phyloP scores from a whole-genome alignment of 2,888 invertebrate species.

The Cheilosia impressa region DNA sequence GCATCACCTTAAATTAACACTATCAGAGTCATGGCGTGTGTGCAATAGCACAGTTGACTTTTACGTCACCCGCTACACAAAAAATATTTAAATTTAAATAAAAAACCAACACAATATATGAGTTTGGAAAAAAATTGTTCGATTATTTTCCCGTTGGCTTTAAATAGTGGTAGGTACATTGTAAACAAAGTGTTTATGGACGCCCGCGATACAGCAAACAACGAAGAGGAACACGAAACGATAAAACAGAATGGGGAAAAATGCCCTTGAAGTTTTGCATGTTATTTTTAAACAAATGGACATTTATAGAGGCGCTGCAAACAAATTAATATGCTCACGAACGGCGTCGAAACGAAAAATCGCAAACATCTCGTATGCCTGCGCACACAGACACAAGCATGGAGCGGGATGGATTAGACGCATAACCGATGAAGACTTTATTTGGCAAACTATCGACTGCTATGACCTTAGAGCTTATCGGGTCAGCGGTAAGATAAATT shows the following conservation, averaged over 20 bases:
- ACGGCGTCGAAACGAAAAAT: neutral
- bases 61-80: neutral
- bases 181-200: neutral
- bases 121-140: neutral
- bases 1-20: neutral
- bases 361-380: neutral
- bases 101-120: neutral
- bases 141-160: neutral
- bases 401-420: neutral
- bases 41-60: neutral
- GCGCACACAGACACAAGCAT: neutral
- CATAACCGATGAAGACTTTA: slow-evolving; percentile 25
- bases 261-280: slow-evolving; percentile 41
- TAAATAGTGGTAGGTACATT: neutral
- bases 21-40: neutral
- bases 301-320: neutral
- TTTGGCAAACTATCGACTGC: slow-evolving; percentile 35
- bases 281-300: neutral
- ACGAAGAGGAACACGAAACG: slow-evolving; percentile 24
- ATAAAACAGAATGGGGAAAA: slow-evolving; percentile 35
- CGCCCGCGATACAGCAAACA: slow-evolving; percentile 1
- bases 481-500: slow-evolving; percentile 34
- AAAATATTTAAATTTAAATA: neutral
- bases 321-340: neutral
- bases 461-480: slow-evolving; percentile 44